Conservation (phyloP, 2,888 invertebrate species). For the Lymantria monacha region DNA sequence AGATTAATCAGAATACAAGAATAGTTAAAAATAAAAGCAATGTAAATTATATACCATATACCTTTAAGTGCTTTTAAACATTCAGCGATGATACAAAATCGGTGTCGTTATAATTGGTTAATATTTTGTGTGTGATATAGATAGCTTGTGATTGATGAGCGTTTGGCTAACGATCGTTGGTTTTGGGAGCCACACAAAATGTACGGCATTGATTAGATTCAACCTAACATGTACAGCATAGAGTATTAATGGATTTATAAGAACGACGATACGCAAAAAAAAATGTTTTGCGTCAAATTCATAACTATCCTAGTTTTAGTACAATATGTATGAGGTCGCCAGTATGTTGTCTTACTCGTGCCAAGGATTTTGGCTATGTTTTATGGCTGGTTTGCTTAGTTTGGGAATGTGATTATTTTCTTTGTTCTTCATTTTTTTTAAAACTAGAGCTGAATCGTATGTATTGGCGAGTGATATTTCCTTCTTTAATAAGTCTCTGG, state of each 20-base stretch:
- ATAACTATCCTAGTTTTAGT: background rate
- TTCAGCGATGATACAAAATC: conserved; percentile 46
- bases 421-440: too few species aligned
- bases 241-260: conserved; percentile 9
- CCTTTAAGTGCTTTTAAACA: conserved; percentile 49
- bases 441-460: too few species aligned
- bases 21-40: background rate
- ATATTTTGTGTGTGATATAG: conserved; percentile 67
- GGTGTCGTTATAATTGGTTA: conserved; percentile 65
- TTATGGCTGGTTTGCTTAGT: too few species aligned
- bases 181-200: conserved; percentile 23
- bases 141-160: conserved; percentile 75
- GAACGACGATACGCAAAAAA: background rate
- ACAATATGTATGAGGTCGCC: too few species aligned
- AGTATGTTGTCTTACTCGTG: too few species aligned
- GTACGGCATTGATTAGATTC: conserved; percentile 27
- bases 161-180: conserved; percentile 51
- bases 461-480: too few species aligned
- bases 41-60: too few species aligned
- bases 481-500: too few species aligned
- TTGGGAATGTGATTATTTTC: too few species aligned
- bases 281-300: conserved; percentile 1
- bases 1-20: background rate
- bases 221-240: conserved; percentile 7
- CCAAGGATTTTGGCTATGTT: too few species aligned